Percentiles rank a stretch among this genome's conserved stretches.
Conservation (phyloP, 2,113 vertebrate genomes). For the Phylloscopus trochilus region DNA sequence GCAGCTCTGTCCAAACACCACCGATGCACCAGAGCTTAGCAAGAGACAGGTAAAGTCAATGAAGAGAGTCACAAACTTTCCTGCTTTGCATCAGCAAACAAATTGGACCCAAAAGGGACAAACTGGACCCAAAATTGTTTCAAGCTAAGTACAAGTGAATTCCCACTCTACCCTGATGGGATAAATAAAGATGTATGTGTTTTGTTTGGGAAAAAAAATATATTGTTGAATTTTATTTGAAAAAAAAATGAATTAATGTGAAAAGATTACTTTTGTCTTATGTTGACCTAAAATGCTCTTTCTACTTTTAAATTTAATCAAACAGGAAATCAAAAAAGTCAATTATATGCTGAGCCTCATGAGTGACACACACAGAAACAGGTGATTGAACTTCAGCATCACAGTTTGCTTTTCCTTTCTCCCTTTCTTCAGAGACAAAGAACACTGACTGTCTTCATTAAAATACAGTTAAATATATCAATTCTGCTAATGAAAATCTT, state of each 20-base stretch:
- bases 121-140: background rate
- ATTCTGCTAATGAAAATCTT: constrained; percentile 1
- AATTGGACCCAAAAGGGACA: background rate
- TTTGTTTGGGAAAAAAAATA: background rate
- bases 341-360: background rate
- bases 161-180: background rate
- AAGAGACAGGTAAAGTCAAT: background rate
- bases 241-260: background rate
- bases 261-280: background rate
- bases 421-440: constrained; percentile 10
- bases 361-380: background rate
- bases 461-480: background rate
- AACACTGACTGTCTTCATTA: background rate
- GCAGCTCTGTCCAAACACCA: background rate
- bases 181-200: background rate
- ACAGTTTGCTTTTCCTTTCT: background rate
- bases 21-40: background rate
- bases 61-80: background rate
- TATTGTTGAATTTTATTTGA: background rate
- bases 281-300: background rate
- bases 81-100: background rate
- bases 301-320: background rate
- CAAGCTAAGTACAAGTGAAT: background rate
- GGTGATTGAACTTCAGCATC: constrained; percentile 8
- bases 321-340: background rate